Evolutionary conservation across 2,888 invertebrate genomes (phyloP), one percentile per base, ranked within the genome.

Genomic region (Synanthedon tipuliformis): DNA sequence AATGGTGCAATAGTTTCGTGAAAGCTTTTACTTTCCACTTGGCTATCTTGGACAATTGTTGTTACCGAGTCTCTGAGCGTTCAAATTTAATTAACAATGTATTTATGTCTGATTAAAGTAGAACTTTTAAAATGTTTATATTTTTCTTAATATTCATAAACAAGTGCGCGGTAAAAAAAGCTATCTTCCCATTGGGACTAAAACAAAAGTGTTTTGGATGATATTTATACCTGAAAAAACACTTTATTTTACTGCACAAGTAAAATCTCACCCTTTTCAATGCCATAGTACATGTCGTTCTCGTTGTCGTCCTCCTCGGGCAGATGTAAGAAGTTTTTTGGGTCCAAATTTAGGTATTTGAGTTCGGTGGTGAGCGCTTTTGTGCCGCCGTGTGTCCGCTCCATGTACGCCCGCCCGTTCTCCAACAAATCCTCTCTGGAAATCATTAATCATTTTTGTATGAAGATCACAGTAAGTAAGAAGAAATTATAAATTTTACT

Each of bases 331-430:
- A 91, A 93, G 58, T 90, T 89, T 15, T 89, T 89, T 53, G 91
- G 93, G 72, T 93, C 93, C 41, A 94, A 89, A 65, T 93, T 92
- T 2, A 94, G 81, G 69, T 90, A 93, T 68, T 92, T 92, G n/a
- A 94, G 81, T 69, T 93, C 93, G 0, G 91, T 92, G 48, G 91
- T 90, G 15, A 91, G 82, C 49, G 91, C 90, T 48, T 91, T 89
- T 16, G 92, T 92, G 52, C 91, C 90, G 16, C 75, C 76, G 57
- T 75, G 69, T 0, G 87, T 88, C 12, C 81, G 73, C 57, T 81
- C 81, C 79, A 84, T 81, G 61, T 88, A 79, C 1, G 63, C 59
- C 34, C 74, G 74, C 55, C 88, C 88, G 58, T 80, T 80, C 34
- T 78, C 78, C 8, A 84, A 61, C 0, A 82, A 69, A 3, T 66